Evolutionary conservation across 1,140 invertebrate genomes (phyloP).

Genomic region (Orius insidiosus): DNA sequence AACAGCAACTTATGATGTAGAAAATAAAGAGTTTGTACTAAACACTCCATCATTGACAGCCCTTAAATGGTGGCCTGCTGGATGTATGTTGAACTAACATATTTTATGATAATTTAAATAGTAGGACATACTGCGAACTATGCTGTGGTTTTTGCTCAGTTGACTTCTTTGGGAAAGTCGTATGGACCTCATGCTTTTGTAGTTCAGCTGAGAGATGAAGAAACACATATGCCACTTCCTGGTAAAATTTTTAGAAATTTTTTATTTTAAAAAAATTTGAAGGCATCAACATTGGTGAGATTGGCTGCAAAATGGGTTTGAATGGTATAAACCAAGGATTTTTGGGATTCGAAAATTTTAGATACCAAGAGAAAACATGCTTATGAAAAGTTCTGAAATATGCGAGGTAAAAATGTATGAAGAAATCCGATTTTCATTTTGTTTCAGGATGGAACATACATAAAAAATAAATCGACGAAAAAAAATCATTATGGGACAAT

Average conservation of each 20-base stretch:
- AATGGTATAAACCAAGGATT: slow-evolving; percentile 83
- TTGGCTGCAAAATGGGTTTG: slow-evolving; percentile 83
- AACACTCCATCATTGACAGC: slow-evolving; percentile 73
- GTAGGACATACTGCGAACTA: slow-evolving; percentile 87
- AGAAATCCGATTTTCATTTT: too few relatives aligned
- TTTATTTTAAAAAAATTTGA: slow-evolving; percentile 15
- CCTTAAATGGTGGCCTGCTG: slow-evolving; percentile 90
- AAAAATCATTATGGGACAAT: slow-evolving; percentile 87
- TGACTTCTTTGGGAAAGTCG: slow-evolving; percentile 66
- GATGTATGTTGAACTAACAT: slow-evolving; percentile 39
- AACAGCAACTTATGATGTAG: slow-evolving; percentile 71
- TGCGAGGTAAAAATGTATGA: too few relatives aligned
- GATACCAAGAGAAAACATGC: slow-evolving; percentile 78
- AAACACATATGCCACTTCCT: slow-evolving; percentile 68
- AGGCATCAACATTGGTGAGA: slow-evolving; percentile 84
- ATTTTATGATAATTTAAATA: slow-evolving; percentile 27
- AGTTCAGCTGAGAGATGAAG: slow-evolving; percentile 71
- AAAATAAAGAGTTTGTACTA: slow-evolving; percentile 70
- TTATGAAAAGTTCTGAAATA: slow-evolving; percentile 84
- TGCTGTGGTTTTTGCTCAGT: slow-evolving; percentile 74
- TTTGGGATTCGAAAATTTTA: slow-evolving; percentile 65
- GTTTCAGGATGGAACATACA: slow-evolving; percentile 74
- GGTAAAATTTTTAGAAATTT: slow-evolving; percentile 28
- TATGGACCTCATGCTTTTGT: slow-evolving; percentile 85
- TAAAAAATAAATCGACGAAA: slow-evolving; percentile 53